Conservation (phyloP, 2,888 invertebrate genomes). For the Dorcus hopei region DNA sequence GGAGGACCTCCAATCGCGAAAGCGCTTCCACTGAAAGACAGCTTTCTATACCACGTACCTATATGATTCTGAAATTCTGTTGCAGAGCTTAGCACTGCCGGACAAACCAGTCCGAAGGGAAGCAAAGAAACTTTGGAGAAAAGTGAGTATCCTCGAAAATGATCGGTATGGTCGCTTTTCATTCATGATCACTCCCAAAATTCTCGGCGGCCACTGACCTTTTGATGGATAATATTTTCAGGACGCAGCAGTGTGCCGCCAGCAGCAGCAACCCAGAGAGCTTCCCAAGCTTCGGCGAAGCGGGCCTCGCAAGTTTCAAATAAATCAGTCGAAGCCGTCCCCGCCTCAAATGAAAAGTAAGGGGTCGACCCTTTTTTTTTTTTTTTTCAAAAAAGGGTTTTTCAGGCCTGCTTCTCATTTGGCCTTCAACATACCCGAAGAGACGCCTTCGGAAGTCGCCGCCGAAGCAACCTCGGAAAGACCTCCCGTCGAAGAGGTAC, state of each 20-base stretch:
- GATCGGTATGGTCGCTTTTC: too few relatives aligned
- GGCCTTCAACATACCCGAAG: conserved; percentile 12
- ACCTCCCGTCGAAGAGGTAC: neutral
- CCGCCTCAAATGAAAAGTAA: neutral
- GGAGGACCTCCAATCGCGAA: too few relatives aligned
- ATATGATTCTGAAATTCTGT: too few relatives aligned
- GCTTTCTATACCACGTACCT: too few relatives aligned
- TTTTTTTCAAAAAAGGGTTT: neutral
- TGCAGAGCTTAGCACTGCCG: too few relatives aligned
- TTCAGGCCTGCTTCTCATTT: neutral
- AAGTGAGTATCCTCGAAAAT: neutral
- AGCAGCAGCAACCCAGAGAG: neutral
- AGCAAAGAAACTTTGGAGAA: neutral
- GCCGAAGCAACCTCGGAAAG: neutral
- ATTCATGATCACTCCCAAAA: neutral
- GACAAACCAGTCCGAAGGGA: neutral
- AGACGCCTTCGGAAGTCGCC: conserved; percentile 10
- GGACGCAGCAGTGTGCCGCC: neutral
- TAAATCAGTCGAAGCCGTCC: neutral
- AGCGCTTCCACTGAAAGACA: too few relatives aligned
- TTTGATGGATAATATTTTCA: neutral
- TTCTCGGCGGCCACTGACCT: too few relatives aligned
- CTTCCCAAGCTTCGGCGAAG: neutral
- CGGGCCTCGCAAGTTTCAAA: conserved; percentile 4
- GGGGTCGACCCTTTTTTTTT: neutral